Conservation (phyloP, 2,113 vertebrate species). For the Syngnathus typhle region DNA sequence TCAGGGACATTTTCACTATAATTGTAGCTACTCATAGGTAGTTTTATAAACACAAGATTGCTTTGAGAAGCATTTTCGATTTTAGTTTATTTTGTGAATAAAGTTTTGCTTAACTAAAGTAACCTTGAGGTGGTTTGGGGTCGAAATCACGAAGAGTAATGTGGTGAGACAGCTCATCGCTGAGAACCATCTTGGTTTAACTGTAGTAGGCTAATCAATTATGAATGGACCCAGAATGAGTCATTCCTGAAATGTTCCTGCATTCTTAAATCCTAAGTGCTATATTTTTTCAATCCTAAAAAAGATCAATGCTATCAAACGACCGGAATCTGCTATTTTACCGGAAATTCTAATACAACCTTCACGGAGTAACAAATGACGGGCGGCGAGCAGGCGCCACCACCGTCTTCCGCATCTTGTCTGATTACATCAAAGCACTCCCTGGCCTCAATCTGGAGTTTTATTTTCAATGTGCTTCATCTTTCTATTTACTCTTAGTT, state of each 20-base stretch:
- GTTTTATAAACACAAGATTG: no score
- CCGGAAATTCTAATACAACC: background rate
- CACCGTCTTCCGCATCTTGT: background rate
- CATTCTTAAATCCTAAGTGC: background rate
- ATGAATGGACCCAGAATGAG: slow-evolving; percentile 30
- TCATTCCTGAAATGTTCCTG: slow-evolving; percentile 14
- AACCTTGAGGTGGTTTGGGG: slow-evolving; percentile 9
- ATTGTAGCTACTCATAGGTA: no score
- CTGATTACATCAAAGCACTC: background rate
- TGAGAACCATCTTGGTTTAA: background rate
- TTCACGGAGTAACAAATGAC: background rate
- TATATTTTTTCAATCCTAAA: background rate
- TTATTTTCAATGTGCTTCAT: background rate
- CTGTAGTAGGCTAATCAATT: slow-evolving; percentile 19
- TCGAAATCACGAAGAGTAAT: background rate
- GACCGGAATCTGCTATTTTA: background rate
- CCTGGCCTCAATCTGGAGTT: background rate
- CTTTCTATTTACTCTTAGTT: background rate
- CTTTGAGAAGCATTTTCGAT: no score
- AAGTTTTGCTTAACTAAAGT: no score
- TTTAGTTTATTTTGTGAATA: no score
- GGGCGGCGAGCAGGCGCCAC: background rate
- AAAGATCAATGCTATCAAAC: background rate
- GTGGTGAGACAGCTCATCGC: no score
- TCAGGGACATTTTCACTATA: no score